A percentile compares a stretch with the other conserved stretches of the same genome.
phyloP scores from a whole-genome alignment of 1,140 invertebrate genomes.

The Armadillidium nasatum region DNA sequence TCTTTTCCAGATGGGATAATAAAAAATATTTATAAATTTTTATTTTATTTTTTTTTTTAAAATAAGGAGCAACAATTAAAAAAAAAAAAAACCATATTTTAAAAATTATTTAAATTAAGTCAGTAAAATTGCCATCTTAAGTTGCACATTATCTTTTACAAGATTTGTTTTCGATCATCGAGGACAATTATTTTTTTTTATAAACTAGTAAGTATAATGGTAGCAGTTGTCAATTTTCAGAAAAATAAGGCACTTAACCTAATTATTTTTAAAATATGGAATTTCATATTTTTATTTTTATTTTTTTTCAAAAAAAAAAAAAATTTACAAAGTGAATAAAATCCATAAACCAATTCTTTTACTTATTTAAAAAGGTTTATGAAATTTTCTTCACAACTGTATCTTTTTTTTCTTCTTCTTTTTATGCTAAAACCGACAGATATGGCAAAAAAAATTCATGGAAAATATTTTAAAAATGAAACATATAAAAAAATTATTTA shows the following conservation, averaged over 20 bases:
- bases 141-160: background rate
- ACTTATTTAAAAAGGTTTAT: background rate
- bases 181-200: background rate
- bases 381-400: background rate
- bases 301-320: background rate
- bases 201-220: background rate
- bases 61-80: conserved; percentile 1
- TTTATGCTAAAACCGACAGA: too few species aligned
- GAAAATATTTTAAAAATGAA: too few species aligned
- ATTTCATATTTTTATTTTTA: background rate
- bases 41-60: background rate
- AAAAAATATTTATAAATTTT: background rate
- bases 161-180: background rate
- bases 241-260: background rate
- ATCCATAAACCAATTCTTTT: background rate
- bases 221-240: too few species aligned
- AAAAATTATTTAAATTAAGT: conserved; percentile 3
- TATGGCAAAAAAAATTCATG: too few species aligned
- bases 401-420: background rate
- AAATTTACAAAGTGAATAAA: background rate
- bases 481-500: conserved; percentile 3
- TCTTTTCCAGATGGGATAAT: background rate
- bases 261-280: conserved; percentile 10
- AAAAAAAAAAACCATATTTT: background rate
- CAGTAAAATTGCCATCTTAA: background rate